Evolutionary conservation across 2,888 invertebrate genomes (phyloP).

Genomic region (Himalopsyche japonica): DNA sequence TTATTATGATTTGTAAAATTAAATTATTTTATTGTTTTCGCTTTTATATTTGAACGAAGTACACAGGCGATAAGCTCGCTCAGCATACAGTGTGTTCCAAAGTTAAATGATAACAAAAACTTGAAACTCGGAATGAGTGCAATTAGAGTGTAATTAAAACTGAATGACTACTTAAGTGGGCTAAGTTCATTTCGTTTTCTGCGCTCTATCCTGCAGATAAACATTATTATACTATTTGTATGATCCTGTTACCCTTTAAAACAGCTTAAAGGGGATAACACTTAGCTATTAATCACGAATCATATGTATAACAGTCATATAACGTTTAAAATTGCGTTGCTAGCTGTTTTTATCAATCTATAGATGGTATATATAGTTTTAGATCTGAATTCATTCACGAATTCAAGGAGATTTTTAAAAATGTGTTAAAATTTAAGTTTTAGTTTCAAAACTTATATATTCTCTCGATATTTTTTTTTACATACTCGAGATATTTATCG

Average conservation of each 20-base stretch:
- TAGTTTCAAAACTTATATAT: no score
- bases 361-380: no score
- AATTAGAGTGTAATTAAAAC: conserved; percentile 9
- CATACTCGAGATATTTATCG: no score
- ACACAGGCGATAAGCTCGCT: not conserved
- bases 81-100: not conserved
- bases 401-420: no score
- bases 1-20: no score
- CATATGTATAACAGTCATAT: not conserved
- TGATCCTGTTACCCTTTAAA: not conserved
- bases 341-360: no score
- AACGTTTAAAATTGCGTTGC: no score
- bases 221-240: not conserved
- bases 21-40: not conserved
- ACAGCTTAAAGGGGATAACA: not conserved
- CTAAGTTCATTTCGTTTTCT: not conserved
- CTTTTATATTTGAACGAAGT: not conserved
- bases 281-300: not conserved
- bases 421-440: no score
- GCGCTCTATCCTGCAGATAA: not conserved
- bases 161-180: conserved; percentile 6
- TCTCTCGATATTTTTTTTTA: no score
- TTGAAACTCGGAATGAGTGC: not conserved
- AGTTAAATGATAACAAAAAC: conserved; percentile 10
- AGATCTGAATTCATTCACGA: no score